phyloP scores from a whole-genome alignment of 2,113 vertebrate genomes.

The Thamnaconus septentrionalis region DNA sequence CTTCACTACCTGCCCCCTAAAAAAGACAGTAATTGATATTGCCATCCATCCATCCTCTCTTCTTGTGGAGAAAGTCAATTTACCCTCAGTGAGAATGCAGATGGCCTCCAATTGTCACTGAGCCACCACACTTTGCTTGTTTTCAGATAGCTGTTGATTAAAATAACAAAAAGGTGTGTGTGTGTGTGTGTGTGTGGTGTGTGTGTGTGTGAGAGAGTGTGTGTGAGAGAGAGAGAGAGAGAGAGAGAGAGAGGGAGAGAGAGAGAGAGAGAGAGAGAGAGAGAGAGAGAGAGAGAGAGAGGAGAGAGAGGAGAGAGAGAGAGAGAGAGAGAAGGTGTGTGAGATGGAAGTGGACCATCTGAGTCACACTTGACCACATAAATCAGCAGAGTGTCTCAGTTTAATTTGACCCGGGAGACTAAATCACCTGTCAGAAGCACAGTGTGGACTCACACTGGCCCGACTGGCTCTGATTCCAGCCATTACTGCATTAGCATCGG shows the following conservation, averaged over 20 bases:
- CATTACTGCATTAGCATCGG: constrained; percentile 65
- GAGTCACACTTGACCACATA: constrained; percentile 72
- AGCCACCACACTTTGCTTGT: constrained; percentile 75
- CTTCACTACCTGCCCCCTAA: constrained; percentile 56
- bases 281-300: too few species aligned
- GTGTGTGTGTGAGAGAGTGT: too few species aligned
- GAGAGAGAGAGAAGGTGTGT: too few species aligned
- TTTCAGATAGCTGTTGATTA: constrained; percentile 79
- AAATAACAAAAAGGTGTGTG: constrained; percentile 73
- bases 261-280: too few species aligned
- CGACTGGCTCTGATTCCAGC: constrained; percentile 56
- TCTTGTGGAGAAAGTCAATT: constrained; percentile 75
- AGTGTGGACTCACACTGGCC: constrained; percentile 34
- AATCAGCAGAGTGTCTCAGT: constrained; percentile 65
- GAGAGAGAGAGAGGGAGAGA: too few species aligned
- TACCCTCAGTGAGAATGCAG: constrained; percentile 74
- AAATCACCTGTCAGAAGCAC: constrained; percentile 59
- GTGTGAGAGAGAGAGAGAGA: too few species aligned
- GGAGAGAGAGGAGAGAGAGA: too few species aligned
- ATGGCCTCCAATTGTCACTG: constrained; percentile 72
- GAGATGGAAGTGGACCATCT: constrained; percentile 62
- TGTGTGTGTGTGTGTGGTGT: constrained; percentile 55
- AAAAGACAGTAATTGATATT: constrained; percentile 77
- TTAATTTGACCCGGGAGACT: constrained; percentile 59
- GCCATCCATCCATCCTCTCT: constrained; percentile 75